Base-by-base conservation (phyloP, 2,797 vertebrate species). In the Epinephelus coioides region DNA sequence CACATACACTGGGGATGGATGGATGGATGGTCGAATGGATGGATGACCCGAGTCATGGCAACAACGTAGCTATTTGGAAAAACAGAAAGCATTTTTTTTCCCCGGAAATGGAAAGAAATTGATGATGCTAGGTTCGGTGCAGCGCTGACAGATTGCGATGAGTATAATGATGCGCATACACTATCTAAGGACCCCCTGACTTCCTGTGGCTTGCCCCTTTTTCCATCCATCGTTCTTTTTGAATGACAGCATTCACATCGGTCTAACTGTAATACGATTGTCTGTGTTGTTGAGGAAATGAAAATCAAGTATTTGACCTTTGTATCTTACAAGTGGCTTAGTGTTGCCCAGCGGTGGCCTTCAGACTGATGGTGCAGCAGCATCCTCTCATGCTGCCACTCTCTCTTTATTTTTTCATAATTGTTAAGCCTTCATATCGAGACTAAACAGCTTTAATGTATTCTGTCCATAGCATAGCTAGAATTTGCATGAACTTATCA, bases 271-370 rank as follows among this genome's bases (percentile, higher is more conserved):
- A 80, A 77, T 30, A 59, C 18, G 53, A 91, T 93, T 91, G 91
- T 91, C 84, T 84, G 85, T 85, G 87, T 83, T 91, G 88, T 93
- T 88, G 85, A 93, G 92, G 89, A 91, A 93, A 93, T 91, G 90
- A 94, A 92, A 94, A 93, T 93, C 84, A 90, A 93, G 89, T 86
- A 94, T 93, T 94, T 93, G 93, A 94, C 92, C 92, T 94, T 91
- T 93, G 92, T 81, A 78, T 90, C 89, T 85, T 79, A 91, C 86
- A 91, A 93, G 90, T 92, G 91, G 85, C 87, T 92, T 85, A 85
- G 82, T 86, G 87, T 91, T 87, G 78, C 63, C 55, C 81, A 38
- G 70, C 65, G 68, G 79, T 84, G 87, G 87, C 86, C 84, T 82
- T 85, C 64, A 76, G 64, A 51, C 55, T 72, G 66, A 57, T 62